Conservation (phyloP, 2,888 invertebrate genomes). For the Sericinus montela region DNA sequence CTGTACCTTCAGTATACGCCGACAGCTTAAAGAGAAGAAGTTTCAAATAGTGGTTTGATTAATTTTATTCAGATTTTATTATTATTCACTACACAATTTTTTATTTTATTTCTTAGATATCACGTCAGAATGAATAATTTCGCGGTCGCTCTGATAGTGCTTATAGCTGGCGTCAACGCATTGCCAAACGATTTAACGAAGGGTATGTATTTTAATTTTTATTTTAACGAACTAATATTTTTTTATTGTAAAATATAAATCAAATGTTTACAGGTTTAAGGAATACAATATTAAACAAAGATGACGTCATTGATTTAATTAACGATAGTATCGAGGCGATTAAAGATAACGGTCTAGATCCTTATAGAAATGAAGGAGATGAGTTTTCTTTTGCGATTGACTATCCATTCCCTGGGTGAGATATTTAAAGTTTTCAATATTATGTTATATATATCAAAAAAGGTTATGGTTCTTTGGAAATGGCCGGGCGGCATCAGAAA, state of each 20-base stretch:
- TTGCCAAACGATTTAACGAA: slow-evolving; percentile 21
- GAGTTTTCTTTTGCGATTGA: neutral
- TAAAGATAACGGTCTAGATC: slow-evolving; percentile 1
- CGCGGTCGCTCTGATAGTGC: slow-evolving; percentile 30
- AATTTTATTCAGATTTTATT: neutral
- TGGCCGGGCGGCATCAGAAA: too few species aligned
- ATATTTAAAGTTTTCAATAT: neutral
- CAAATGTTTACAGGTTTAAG: slow-evolving; percentile 11
- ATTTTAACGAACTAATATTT: too few species aligned
- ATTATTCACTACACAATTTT: neutral
- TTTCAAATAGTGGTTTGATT: too few species aligned
- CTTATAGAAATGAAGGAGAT: neutral
- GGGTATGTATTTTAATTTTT: too few species aligned
- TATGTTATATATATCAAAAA: too few species aligned
- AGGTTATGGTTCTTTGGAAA: too few species aligned
- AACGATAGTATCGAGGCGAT: neutral
- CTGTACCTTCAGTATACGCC: too few species aligned
- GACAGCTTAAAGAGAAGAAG: too few species aligned
- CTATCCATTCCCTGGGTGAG: neutral
- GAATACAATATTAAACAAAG: slow-evolving; percentile 30
- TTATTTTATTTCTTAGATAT: neutral
- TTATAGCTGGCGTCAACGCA: slow-evolving; percentile 39
- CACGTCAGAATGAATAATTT: slow-evolving; percentile 38
- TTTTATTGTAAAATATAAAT: neutral
- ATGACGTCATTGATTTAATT: slow-evolving; percentile 9